Evolutionary conservation across 2,113 vertebrate species (phyloP).

Genomic region (Malurus cyaneus): DNA sequence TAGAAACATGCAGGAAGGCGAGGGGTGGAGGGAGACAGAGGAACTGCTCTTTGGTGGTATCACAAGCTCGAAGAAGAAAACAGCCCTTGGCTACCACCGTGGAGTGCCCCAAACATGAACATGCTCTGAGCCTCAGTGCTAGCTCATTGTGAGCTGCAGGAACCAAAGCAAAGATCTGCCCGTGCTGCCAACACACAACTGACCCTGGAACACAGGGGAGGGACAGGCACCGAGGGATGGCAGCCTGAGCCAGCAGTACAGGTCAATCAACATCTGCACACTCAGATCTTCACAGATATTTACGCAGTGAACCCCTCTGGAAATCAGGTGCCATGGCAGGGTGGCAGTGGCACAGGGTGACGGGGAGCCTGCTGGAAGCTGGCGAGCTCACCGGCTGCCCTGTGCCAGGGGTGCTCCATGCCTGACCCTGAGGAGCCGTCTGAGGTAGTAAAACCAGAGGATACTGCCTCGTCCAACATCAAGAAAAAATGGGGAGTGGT

Average conservation of each 20-base stretch:
- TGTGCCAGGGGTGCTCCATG: not conserved
- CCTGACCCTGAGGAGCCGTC: fast-evolving
- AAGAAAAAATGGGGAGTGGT: not conserved
- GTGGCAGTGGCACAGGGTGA: fast-evolving
- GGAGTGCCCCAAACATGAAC: not conserved
- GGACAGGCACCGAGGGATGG: fast-evolving
- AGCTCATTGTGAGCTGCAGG: not conserved
- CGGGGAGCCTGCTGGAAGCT: not conserved
- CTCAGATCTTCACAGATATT: not conserved
- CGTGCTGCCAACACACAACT: fast-evolving
- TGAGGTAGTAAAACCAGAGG: not conserved
- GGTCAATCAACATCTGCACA: not conserved
- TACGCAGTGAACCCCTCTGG: not conserved
- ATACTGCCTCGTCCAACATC: fast-evolving
- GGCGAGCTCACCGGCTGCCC: not conserved
- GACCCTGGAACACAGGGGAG: not conserved
- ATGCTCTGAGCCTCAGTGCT: not conserved
- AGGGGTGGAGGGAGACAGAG: not conserved
- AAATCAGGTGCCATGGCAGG: not conserved
- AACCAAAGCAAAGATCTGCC: not conserved
- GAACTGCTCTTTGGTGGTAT: not conserved
- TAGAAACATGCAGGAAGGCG: not conserved
- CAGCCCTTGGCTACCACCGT: fast-evolving
- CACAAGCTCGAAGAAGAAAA: not conserved
- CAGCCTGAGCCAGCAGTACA: not conserved